Conservation (phyloP, 1,140 invertebrate species). For the Drosophila rufa region DNA sequence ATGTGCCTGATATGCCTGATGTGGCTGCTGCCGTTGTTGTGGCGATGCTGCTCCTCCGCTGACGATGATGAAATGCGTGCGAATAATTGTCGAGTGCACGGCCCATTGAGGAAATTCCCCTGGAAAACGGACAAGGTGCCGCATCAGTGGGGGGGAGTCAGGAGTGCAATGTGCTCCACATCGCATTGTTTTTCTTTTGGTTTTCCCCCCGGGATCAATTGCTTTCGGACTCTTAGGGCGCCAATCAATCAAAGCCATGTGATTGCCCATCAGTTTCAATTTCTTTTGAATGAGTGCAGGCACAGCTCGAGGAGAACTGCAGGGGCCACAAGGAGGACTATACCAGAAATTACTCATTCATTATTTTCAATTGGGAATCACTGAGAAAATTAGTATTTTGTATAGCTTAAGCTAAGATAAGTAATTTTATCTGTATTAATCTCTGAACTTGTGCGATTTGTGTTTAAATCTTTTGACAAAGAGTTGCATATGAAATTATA, state of each 20-base stretch:
- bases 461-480: too few species aligned
- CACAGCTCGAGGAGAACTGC: not conserved
- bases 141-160: not conserved
- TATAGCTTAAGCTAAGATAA: not conserved
- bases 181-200: conserved; percentile 22
- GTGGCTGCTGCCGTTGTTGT: conserved; percentile 8
- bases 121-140: conserved; percentile 16
- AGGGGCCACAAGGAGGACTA: conserved; percentile 4
- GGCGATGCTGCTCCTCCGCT: conserved; percentile 5
- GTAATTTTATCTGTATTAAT: not conserved
- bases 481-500: too few species aligned
- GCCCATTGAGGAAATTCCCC: conserved; percentile 50
- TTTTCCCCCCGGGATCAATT: conserved; percentile 23
- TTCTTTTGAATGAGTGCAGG: conserved; percentile 40
- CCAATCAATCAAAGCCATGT: conserved; percentile 70
- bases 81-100: conserved; percentile 74
- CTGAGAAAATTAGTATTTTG: conserved; percentile 3
- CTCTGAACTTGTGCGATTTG: not conserved
- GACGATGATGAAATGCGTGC: conserved; percentile 68
- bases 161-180: conserved; percentile 13
- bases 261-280: conserved; percentile 49
- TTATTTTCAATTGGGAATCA: not conserved
- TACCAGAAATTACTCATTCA: conserved; percentile 24
- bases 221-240: conserved; percentile 43
- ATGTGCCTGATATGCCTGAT: conserved; percentile 19